Conservation (phyloP, 2,113 vertebrate genomes). For the rat (Rattus norvegicus) region DNA sequence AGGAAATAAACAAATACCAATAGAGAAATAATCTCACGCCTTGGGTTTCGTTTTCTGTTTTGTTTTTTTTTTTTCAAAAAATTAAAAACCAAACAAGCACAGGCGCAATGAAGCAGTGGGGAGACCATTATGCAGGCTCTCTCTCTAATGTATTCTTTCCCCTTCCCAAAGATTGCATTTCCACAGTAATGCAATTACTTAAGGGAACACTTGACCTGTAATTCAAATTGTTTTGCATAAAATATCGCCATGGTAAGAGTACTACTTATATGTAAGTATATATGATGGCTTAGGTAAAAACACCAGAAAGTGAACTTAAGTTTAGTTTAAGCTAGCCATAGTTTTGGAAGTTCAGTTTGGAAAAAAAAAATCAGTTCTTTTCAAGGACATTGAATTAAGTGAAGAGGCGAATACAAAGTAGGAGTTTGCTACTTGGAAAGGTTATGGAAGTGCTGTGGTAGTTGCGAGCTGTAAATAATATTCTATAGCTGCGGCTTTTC, state of each 20-base stretch:
- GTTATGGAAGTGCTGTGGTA: background rate
- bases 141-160: conserved; percentile 76
- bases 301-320: conserved; percentile 31
- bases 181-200: conserved; percentile 75
- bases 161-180: conserved; percentile 75
- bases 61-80: conserved; percentile 45
- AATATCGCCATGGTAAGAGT: conserved; percentile 64
- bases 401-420: background rate
- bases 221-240: conserved; percentile 75
- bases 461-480: background rate
- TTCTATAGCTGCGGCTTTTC: background rate
- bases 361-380: conserved; percentile 27
- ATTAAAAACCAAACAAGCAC: conserved; percentile 53
- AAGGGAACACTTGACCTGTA: conserved; percentile 78
- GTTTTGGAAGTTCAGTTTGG: conserved; percentile 61
- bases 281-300: conserved; percentile 49
- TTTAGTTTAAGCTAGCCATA: conserved; percentile 45
- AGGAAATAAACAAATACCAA: background rate
- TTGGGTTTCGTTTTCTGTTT: conserved; percentile 71
- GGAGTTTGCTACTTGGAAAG: background rate
- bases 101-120: conserved; percentile 72
- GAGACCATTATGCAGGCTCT: conserved; percentile 79
- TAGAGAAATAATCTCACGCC: conserved; percentile 71
- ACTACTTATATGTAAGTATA: conserved; percentile 73
- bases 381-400: background rate